Evolutionary conservation across 2,888 invertebrate species (phyloP), one percentile per base, ranked within the genome.

Genomic region (Elmis aenea): DNA sequence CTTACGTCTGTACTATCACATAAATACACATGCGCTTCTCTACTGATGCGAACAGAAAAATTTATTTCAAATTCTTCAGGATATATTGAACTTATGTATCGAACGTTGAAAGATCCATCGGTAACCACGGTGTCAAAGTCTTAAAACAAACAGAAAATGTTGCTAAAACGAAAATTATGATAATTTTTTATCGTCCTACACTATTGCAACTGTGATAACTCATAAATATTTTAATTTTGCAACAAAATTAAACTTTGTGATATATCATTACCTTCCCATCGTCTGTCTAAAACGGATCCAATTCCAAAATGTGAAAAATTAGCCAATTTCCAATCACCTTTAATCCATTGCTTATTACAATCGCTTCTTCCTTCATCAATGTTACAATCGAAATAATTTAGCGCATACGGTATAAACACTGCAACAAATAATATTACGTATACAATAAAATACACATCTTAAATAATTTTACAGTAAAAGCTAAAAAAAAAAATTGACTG

Each of bases 211-310:
- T 21, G 21, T 4, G 10, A 21, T 21, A 9, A 8, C n/a, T n/a
- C 11, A 24, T 10, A 10, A 5, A 2, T 6, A 3, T 13, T 21
- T 9, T 22, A 22, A 14, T 31, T 16, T 28, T 16, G 8, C 22
- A 13, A 10, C 9, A 31, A 10, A 23, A 25, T 12, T 4, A 35
- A 4, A 14, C 8, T 8, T 20, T 3, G 2, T 30, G 3, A 29
- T 8, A 24, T 30, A 24, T 5, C 13, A 6, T 28, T 45, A 61
- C 61, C 46, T 57, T 62, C 61, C 62, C 59, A 62, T 30, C 58
- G 51, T 13, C 29, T 42, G 26, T 61, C 61, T 3, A 45, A 36
- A 11, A 60, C 51, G 1, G 55, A 56, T 9, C 48, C 48, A 47
- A 53, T 51, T 1, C 54, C 51, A 5, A 27, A 36, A 0, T 20